A percentile compares a stretch with the other conserved stretches of the same genome.
phyloP scores from a whole-genome alignment of 2,113 vertebrate genomes.

The Campylomormyrus tamandua region DNA sequence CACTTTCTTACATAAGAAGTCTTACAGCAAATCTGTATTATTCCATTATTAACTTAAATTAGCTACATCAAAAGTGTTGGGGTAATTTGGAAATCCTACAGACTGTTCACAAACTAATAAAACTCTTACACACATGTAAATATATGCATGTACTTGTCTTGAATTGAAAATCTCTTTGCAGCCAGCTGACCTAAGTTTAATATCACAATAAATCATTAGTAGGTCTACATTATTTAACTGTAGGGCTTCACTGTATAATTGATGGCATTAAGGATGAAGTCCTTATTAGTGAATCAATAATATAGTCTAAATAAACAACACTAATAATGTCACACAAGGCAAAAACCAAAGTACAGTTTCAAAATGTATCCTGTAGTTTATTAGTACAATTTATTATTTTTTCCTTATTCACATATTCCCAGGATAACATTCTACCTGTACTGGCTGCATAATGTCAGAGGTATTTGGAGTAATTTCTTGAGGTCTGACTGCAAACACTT shows the following conservation, averaged over 20 bases:
- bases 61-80: not conserved
- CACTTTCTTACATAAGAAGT: not conserved
- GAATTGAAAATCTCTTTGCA: not conserved
- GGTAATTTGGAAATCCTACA: too few species aligned
- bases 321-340: not conserved
- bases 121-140: too few species aligned
- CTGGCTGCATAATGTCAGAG: not conserved
- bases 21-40: not conserved
- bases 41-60: not conserved
- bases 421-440: not conserved
- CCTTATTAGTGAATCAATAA: not conserved
- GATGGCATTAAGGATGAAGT: not conserved
- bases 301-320: not conserved
- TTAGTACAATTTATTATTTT: not conserved
- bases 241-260: not conserved
- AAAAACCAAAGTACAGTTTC: not conserved
- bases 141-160: not conserved
- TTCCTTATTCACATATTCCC: not conserved
- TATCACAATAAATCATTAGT: not conserved
- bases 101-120: too few species aligned
- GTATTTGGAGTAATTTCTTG: conserved; percentile 37
- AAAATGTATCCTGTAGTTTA: not conserved
- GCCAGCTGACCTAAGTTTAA: not conserved
- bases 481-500: conserved; percentile 49
- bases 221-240: not conserved